Percentiles rank a stretch among this genome's conserved stretches.
These are phyloP conservation scores for Vespertilio murinus DNA, from an alignment of 2,797 vertebrate species.

Conservation along the genomic window DNA sequence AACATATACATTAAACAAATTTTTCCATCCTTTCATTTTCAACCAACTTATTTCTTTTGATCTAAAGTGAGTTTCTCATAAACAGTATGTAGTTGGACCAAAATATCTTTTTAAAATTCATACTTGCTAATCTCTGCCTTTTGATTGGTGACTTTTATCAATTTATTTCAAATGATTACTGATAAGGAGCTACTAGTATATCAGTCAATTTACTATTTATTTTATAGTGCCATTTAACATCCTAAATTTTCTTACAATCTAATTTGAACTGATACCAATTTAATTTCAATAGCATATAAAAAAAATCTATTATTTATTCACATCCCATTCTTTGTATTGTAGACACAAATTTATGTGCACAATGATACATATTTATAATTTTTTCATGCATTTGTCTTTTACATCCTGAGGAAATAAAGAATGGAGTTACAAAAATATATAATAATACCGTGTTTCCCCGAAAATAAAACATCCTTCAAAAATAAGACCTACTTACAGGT, in stretches of 20 bases:
- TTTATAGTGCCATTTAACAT: neutral
- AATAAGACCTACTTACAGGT: too few species aligned
- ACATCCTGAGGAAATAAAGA: neutral
- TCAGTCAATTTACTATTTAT: neutral
- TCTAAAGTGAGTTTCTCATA: conserved; percentile 29
- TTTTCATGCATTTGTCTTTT: neutral
- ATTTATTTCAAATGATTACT: conserved; percentile 22
- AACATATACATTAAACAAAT: neutral
- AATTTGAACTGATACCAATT: too few species aligned
- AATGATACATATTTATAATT: conserved; percentile 16
- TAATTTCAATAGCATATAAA: too few species aligned
- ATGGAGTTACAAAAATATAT: conserved; percentile 15
- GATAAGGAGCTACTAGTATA: neutral
- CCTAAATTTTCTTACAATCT: too few species aligned
- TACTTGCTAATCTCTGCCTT: neutral
- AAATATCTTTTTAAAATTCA: neutral
- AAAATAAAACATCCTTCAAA: too few species aligned
- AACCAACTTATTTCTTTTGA: conserved; percentile 27
- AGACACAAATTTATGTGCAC: neutral
- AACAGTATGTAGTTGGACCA: neutral
- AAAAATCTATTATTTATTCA: neutral
- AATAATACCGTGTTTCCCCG: too few species aligned
- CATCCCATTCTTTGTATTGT: neutral
- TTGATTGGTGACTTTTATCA: conserved; percentile 13
- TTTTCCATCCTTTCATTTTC: conserved; percentile 5